Base-by-base conservation (phyloP, 2,113 vertebrate genomes). In the Sebastes schlegelii region DNA sequence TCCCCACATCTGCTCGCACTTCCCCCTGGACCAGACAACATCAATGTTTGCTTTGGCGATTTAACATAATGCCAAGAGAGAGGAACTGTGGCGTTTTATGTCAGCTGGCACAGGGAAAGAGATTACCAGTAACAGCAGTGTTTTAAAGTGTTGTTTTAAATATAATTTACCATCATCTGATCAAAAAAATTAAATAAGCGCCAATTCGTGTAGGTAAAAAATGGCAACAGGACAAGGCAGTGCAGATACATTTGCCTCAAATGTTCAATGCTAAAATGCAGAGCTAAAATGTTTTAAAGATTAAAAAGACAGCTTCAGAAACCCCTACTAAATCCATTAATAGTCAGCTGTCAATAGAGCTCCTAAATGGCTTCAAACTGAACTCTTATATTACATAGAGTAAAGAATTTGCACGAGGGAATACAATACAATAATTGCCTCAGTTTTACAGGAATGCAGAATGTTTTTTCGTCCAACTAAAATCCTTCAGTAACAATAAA, bases 21-120 rank as follows among this genome's bases (percentile, higher is more conserved):
- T 86, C n/a, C 77, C 81, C 78, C 43, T 67, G 52, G 52, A 75
- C 65, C 82, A 86, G 65, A 80, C 81, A 78, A 69, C 70, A 77
- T 88, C 78, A 86, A 14, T 68, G 70, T 88, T 88, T 88, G 51
- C 73, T 81, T 72, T 88, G 60, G 42, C 21, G 6, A 82, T 81
- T 83, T 76, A 67, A 82, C 61, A 54, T 57, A 51, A 70, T 80
- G 58, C 46, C 78, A 82, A 67, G 26, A 34, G 55, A 83, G 64
- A 74, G 48, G 13, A 52, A 83, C 48, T 83, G 46, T 84, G 43
- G 51, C 70, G 70, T 85, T 87, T 78, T 26, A 68, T 77, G 55
- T 85, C 66, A 61, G 19, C 60, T 77, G 58, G 54, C 40, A 69
- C 64, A 60, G 34, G 40, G 52, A 70, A 55, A 74, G 4, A 58